Percentiles rank a stretch among this genome's conserved stretches.
phyloP scores from a whole-genome alignment of 2,888 invertebrate species.

The Acholoe squamosa region DNA sequence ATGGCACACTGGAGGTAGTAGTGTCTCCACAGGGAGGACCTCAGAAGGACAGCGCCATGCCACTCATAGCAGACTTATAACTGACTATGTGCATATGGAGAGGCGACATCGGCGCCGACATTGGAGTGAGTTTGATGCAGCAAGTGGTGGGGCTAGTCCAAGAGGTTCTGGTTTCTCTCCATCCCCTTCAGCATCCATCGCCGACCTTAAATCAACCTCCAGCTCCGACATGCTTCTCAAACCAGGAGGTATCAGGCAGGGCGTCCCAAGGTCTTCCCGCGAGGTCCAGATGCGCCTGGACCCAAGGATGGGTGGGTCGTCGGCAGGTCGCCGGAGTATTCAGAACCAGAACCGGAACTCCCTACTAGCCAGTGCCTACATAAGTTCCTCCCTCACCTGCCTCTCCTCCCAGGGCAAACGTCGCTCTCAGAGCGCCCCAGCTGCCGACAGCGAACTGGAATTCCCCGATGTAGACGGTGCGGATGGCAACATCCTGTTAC shows the following conservation, averaged over 20 bases:
- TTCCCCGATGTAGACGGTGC: not conserved
- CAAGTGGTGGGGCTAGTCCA: not conserved
- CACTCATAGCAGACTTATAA: not conserved
- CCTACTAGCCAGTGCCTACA: slow-evolving; percentile 39
- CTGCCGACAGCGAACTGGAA: not conserved
- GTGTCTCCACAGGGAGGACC: not conserved
- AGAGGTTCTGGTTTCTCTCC: not conserved
- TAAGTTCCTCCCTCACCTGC: slow-evolving; percentile 26
- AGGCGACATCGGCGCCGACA: slow-evolving; percentile 12
- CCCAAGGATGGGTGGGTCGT: not conserved
- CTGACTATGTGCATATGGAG: slow-evolving; percentile 53
- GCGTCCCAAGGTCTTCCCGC: not conserved
- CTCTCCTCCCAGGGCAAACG: not conserved
- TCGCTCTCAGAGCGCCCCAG: slow-evolving; percentile 32
- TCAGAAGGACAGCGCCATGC: not conserved
- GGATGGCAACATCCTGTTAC: not conserved
- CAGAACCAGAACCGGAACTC: slow-evolving; percentile 43
- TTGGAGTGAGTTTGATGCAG: slow-evolving; percentile 57
- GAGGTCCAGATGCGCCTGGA: slow-evolving; percentile 39
- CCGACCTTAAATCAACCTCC: not conserved
- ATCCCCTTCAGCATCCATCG: not conserved
- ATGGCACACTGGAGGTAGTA: slow-evolving; percentile 8
- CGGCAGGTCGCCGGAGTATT: not conserved
- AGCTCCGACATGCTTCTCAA: not conserved
- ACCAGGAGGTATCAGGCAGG: not conserved